Base-by-base conservation (phyloP, 2,888 invertebrate genomes). In the Parnassius mnemosyne region DNA sequence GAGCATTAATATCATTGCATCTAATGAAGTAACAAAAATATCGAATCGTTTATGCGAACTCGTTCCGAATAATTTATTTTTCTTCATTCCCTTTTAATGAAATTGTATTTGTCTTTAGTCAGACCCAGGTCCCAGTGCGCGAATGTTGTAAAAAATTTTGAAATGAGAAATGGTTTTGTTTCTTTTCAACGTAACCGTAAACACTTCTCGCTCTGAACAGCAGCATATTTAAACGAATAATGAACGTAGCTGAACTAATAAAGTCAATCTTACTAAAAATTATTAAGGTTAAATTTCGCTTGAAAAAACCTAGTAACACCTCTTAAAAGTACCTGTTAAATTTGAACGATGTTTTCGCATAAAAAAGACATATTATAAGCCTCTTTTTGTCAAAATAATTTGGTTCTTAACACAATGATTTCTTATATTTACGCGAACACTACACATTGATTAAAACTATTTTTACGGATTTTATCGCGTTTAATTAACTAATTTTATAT, bases 171-270 rank as follows among this genome's bases (percentile, higher is more conserved):
- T 16, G 56, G 25, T 46, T 52, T 61, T 61, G 49, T 55, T 61
- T 61, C 50, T 16, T 53, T 51, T 56, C 56, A 52, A 46, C 46
- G 12, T 52, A 46, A 56, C 51, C 55, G 51, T 44, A 51, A 43
- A 61, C 61, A 61, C 50, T 56, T 61, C 55, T 50, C 61, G 61
- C 61, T 61, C 56, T 52, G 56, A 51, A 56, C 56, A 53, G 61
- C 47, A 25, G 44, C 53, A 20, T 34, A 20, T 53, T 57, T 53
- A 52, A 53, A 61, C 42, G 25, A 46, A 53, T 57, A 57, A 42
- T 47, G 49, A 49, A 42, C 25, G 25, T 5, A 0, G 10, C 12
- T 7, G 1, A 12, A 25, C 11, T n/a, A 56, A 42, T 7, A 61
- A 57, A n/a, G 11, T 57, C 42, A 49, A 53, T 47, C 49, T 41